A percentile compares a stretch with the other conserved stretches of the same genome.
Conservation (phyloP, 2,797 vertebrate species). For the Enteromius trimaculatus region DNA sequence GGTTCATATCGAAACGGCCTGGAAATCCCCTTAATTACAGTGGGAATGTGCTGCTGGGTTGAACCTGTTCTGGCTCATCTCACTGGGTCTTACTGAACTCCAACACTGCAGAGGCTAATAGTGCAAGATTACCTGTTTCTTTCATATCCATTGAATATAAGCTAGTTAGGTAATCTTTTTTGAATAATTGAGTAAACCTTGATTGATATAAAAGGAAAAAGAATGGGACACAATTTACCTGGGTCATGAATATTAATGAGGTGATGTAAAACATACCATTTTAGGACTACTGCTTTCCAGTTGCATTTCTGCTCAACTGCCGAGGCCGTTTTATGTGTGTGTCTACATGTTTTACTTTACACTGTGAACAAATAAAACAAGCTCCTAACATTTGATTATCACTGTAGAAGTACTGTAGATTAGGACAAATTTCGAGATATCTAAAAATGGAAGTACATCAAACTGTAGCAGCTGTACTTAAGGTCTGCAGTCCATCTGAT, state of each 20-base stretch:
- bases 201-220: background rate
- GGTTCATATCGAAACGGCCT: slow-evolving; percentile 49
- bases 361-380: background rate
- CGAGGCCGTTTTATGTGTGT: background rate
- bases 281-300: background rate
- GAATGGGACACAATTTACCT: background rate
- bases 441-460: background rate
- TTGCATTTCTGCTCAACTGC: slow-evolving; percentile 8
- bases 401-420: background rate
- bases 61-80: slow-evolving; percentile 49
- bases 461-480: background rate
- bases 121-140: background rate
- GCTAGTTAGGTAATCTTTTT: background rate
- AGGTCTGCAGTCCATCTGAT: background rate
- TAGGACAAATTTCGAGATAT: background rate
- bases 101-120: background rate
- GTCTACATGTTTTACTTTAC: background rate
- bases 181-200: too few species aligned
- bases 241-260: slow-evolving; percentile 19
- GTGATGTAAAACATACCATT: background rate
- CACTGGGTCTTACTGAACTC: slow-evolving; percentile 19
- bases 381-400: background rate
- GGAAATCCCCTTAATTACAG: slow-evolving; percentile 57
- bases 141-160: background rate
- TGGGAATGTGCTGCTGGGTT: slow-evolving; percentile 30